These are phyloP conservation scores for Orchesella cincta DNA, from an alignment of 1,140 invertebrate genomes.

Conservation along the genomic window DNA sequence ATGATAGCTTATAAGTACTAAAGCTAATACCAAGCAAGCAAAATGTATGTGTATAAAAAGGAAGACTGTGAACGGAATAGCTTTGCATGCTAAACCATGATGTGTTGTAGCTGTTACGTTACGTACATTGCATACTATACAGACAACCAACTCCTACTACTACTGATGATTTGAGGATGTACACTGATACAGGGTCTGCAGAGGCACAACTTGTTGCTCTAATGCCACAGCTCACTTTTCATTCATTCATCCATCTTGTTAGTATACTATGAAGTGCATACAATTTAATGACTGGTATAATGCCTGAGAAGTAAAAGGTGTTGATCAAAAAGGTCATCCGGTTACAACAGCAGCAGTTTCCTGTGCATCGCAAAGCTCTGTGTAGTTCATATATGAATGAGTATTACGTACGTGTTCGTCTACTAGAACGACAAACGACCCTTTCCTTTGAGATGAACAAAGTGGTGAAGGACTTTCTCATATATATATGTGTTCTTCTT, in stretches of 20 bases:
- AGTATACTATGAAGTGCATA: background rate
- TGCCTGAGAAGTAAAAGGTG: conserved; percentile 4
- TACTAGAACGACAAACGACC: conserved; percentile 16
- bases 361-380: background rate
- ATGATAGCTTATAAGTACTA: too few species aligned
- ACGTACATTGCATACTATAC: background rate
- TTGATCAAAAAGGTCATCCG: conserved; percentile 20
- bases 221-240: background rate
- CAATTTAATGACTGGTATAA: conserved; percentile 12
- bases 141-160: background rate
- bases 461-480: conserved; percentile 20
- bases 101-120: background rate
- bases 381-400: background rate
- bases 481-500: background rate
- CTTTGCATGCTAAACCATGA: background rate
- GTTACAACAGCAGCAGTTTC: conserved; percentile 13
- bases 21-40: too few species aligned
- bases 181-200: background rate
- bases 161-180: background rate
- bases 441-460: background rate
- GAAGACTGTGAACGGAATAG: background rate
- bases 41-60: background rate
- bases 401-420: background rate
- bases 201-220: background rate
- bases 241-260: background rate